phyloP scores from a whole-genome alignment of 2,888 invertebrate genomes.

The Lordiphosa andalusiaca region DNA sequence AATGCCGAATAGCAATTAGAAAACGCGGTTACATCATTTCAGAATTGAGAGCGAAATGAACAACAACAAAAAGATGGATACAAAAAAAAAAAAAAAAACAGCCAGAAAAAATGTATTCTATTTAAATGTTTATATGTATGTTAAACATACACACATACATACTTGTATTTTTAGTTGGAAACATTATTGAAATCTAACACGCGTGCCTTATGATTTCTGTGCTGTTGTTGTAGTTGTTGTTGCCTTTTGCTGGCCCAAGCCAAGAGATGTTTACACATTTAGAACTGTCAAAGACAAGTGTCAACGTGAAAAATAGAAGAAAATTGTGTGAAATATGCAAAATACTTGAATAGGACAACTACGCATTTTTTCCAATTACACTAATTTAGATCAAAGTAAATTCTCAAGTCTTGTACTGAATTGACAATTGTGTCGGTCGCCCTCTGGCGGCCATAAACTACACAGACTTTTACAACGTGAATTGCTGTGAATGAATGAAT shows the following conservation, averaged over 20 bases:
- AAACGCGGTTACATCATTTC: slow-evolving; percentile 65
- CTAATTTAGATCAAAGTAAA: slow-evolving; percentile 30
- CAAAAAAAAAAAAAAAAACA: background rate
- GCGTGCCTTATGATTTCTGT: slow-evolving; percentile 37
- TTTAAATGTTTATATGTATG: background rate
- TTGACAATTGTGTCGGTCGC: too few species aligned
- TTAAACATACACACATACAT: background rate
- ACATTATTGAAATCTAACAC: slow-evolving; percentile 21
- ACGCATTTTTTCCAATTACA: slow-evolving; percentile 22
- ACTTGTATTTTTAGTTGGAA: slow-evolving; percentile 19
- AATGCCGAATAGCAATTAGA: slow-evolving; percentile 52
- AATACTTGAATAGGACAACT: slow-evolving; percentile 2
- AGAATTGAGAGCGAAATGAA: slow-evolving; percentile 47
- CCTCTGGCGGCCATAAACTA: too few species aligned
- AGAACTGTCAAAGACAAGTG: slow-evolving; percentile 69
- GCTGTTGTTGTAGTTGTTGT: too few species aligned
- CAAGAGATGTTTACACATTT: slow-evolving; percentile 55
- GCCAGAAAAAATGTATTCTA: slow-evolving; percentile 2
- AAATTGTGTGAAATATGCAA: slow-evolving; percentile 5
- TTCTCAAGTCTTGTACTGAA: slow-evolving; percentile 25
- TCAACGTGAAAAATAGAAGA: slow-evolving; percentile 39
- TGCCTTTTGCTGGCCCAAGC: slow-evolving; percentile 4
- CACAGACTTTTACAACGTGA: too few species aligned
- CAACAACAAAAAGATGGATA: slow-evolving; percentile 19
- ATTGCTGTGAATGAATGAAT: slow-evolving; percentile 43